Evolutionary conservation across 2,797 vertebrate species (phyloP), one percentile per base, ranked within the genome.

Genomic region (Melanotaenia boesemani): DNA sequence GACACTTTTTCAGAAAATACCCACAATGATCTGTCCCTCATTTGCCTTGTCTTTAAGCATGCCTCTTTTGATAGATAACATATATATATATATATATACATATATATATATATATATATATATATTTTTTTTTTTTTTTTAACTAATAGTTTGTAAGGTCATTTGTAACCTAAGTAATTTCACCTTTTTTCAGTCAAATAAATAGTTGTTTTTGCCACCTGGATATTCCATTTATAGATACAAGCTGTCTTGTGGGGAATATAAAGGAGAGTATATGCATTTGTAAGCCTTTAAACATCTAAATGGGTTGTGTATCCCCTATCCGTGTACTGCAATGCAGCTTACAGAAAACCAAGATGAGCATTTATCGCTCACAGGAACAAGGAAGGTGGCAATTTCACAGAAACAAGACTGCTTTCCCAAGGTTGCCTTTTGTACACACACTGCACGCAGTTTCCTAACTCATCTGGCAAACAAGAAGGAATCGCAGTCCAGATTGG

Each of bases 401-500:
- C 78, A 74, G 70, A 71, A 63, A 85, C 71, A 81, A 70, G 63
- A 83, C 76, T 56, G 50, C 74, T 78, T 84, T 82, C 81, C 81
- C 69, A 73, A 79, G 83, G 67, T 70, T 82, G 66, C 44, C 77
- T 91, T 90, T 84, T 77, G 83, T 84, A 76, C 76, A 72, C 77
- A 80, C 61, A 61, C 60, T 88, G 84, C 72, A 85, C 71, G 75
- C 78, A 83, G 63, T 83, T 88, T 83, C 83, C 70, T 79, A 90
- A 85, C 63, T 91, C 91, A 90, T 89, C 78, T 82, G 80, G 82
- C 83, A 77, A 87, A 90, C 84, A 90, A 88, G 88, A 92, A 89
- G 85, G 82, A 87, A 92, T 88, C 84, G 70, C 87, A 81, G 81
- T 83, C 71, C 60, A 66, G 88, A 90, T 89, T 83, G 73, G 50